A percentile compares a stretch with the other conserved stretches of the same genome.
These are phyloP conservation scores for Fabriciana adippe DNA, from an alignment of 2,888 invertebrate species.

Conservation along the genomic window DNA sequence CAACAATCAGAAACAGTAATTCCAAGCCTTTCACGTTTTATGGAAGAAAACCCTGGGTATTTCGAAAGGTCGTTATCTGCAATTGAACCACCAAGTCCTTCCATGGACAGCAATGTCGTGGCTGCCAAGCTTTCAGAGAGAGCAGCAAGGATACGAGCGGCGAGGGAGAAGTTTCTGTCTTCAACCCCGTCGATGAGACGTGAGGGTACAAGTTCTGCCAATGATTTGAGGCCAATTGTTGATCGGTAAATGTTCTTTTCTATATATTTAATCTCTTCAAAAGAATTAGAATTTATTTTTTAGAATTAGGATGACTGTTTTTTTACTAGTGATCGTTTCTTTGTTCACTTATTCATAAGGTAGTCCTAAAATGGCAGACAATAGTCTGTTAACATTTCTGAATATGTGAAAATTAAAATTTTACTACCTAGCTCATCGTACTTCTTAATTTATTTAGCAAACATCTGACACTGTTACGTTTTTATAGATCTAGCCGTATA, in stretches of 20 bases:
- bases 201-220: constrained; percentile 73
- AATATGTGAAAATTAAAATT: too few relatives aligned
- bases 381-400: too few relatives aligned
- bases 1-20: constrained; percentile 63
- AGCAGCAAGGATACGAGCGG: constrained; percentile 85
- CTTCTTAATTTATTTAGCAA: not conserved
- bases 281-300: too few relatives aligned
- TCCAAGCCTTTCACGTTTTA: constrained; percentile 60
- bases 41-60: constrained; percentile 55
- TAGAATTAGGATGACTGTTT: too few relatives aligned
- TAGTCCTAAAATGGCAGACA: too few relatives aligned
- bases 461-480: not conserved
- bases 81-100: constrained; percentile 51
- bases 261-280: not conserved
- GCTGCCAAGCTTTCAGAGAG: constrained; percentile 69
- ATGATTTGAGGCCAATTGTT: constrained; percentile 69
- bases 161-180: constrained; percentile 87
- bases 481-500: constrained; percentile 80
- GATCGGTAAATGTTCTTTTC: constrained; percentile 57
- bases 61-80: constrained; percentile 66
- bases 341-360: too few relatives aligned
- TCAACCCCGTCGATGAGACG: constrained; percentile 71
- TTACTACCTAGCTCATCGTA: too few relatives aligned
- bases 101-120: constrained; percentile 50
- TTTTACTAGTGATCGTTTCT: too few relatives aligned